phyloP scores from a whole-genome alignment of 1,140 invertebrate species.

The Apis florea region DNA sequence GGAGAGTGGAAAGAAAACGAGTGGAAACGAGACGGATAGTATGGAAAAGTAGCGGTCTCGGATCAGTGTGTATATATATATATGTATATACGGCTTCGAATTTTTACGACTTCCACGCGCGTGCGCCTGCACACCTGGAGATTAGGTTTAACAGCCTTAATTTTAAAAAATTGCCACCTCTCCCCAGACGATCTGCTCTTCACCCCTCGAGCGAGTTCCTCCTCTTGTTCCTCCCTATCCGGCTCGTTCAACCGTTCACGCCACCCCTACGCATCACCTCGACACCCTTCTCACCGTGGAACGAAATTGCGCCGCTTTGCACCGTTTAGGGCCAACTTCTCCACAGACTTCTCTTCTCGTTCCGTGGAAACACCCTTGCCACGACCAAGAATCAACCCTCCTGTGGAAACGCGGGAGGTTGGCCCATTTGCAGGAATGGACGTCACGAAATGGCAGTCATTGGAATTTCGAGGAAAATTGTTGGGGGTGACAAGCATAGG shows the following conservation, averaged over 20 bases:
- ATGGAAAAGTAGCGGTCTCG: neutral
- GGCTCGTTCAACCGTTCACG: slow-evolving; percentile 34
- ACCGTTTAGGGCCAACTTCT: slow-evolving; percentile 58
- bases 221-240: slow-evolving; percentile 42
- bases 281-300: slow-evolving; percentile 26
- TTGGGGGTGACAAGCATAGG: neutral
- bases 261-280: neutral
- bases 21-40: slow-evolving; percentile 27
- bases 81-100: slow-evolving; percentile 12
- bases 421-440: slow-evolving; percentile 54
- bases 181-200: slow-evolving; percentile 33
- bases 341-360: neutral
- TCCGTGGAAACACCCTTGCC: neutral
- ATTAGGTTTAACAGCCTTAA: slow-evolving; percentile 78
- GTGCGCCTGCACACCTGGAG: slow-evolving; percentile 65
- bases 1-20: slow-evolving; percentile 6
- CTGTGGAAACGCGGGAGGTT: slow-evolving; percentile 35
- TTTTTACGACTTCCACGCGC: slow-evolving; percentile 68
- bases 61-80: neutral
- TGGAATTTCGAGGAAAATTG: slow-evolving; percentile 33
- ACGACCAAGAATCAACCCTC: slow-evolving; percentile 3
- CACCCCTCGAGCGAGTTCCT: neutral
- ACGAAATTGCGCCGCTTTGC: slow-evolving; percentile 68
- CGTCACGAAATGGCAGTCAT: slow-evolving; percentile 32
- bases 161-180: slow-evolving; percentile 75